Conservation (phyloP, 2,113 vertebrate species). For the Prionailurus viverrinus region DNA sequence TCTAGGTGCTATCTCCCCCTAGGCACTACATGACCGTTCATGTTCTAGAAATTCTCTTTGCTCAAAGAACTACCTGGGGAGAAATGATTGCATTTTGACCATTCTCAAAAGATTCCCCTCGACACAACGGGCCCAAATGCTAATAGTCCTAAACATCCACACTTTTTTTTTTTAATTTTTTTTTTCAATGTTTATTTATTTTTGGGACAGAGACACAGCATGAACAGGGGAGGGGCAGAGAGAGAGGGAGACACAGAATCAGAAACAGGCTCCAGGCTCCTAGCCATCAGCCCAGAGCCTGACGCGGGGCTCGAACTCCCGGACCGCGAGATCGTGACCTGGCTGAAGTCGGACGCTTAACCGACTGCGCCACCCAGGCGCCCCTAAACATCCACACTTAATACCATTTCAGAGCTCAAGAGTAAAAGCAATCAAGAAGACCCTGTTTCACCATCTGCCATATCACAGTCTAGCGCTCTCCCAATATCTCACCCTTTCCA, state of each 20-base stretch:
- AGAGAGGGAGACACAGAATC: too few species aligned
- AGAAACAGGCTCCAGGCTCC: too few species aligned
- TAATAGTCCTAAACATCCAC: neutral
- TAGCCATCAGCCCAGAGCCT: too few species aligned
- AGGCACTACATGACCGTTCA: neutral
- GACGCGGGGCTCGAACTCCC: too few species aligned
- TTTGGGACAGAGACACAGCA: too few species aligned
- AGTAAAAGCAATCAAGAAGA: neutral
- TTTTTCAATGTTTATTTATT: too few species aligned
- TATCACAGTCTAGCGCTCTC: neutral
- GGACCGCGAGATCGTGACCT: too few species aligned
- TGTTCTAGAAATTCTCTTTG: slow-evolving; percentile 33
- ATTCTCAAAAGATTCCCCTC: neutral
- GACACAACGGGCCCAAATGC: neutral
- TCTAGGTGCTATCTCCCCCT: neutral
- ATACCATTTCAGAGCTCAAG: neutral
- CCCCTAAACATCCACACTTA: neutral
- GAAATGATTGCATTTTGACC: neutral
- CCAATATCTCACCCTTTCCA: neutral
- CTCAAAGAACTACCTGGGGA: neutral
- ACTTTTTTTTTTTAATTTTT: too few species aligned
- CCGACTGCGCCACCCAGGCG: too few species aligned
- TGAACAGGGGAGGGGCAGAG: too few species aligned
- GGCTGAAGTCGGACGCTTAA: too few species aligned
- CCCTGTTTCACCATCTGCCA: neutral